Percentiles rank a stretch among this genome's conserved stretches.
Conservation (phyloP, 2,888 invertebrate species). For the Drosophila kuntzei region DNA sequence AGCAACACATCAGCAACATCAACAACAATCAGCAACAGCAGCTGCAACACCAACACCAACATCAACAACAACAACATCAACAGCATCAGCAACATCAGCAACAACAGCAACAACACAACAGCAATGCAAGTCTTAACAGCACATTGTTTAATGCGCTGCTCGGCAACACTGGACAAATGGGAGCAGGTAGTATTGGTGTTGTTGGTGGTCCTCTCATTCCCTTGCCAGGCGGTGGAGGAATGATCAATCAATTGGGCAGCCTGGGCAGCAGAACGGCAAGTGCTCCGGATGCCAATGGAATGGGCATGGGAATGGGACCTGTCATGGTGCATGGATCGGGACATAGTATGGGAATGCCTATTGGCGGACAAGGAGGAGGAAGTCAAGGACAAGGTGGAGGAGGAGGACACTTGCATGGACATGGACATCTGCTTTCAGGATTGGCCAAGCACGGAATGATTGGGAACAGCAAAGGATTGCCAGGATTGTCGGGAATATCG, state of each 20-base stretch:
- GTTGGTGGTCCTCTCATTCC: conserved; percentile 12
- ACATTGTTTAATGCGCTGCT: conserved; percentile 72
- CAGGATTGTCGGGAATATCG: conserved; percentile 31
- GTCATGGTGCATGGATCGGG: conserved; percentile 32
- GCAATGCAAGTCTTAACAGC: conserved; percentile 62
- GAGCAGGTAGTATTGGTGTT: conserved; percentile 9
- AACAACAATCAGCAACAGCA: conserved; percentile 35
- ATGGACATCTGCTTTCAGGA: conserved; percentile 79
- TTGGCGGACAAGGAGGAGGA: conserved; percentile 12
- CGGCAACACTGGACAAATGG: conserved; percentile 37
- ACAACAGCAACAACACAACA: conserved; percentile 48
- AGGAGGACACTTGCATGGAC: conserved; percentile 69
- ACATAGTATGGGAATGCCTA: conserved; percentile 34
- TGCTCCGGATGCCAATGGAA: conserved; percentile 27
- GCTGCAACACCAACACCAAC: conserved; percentile 49
- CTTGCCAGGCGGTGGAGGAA: conserved; percentile 41
- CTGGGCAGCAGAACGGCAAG: conserved; percentile 38
- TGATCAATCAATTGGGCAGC: conserved; percentile 50
- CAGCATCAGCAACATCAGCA: conserved; percentile 37
- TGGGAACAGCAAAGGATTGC: conserved; percentile 63
- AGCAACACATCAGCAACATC: conserved; percentile 48
- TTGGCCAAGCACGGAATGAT: conserved; percentile 79
- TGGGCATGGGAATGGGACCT: conserved; percentile 26
- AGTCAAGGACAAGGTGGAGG: conserved; percentile 6
- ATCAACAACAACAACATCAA: conserved; percentile 40